phyloP scores from a whole-genome alignment of 1,140 invertebrate species.

The Hyles euphorbiae region DNA sequence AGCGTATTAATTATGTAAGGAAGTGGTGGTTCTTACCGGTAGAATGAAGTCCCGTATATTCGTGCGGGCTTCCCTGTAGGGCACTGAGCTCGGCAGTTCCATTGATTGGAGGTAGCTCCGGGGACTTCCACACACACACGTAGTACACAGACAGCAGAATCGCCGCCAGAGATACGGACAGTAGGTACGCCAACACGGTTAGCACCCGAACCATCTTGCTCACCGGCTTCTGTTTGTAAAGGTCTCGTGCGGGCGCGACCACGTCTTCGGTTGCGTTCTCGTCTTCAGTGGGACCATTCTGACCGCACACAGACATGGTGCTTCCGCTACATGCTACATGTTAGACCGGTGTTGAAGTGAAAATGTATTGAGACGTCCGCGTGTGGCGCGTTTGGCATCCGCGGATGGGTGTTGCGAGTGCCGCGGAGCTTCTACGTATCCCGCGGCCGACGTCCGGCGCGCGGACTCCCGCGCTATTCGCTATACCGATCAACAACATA shows the following conservation, averaged over 20 bases:
- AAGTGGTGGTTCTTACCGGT: too few relatives aligned
- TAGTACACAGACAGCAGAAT: slow-evolving; percentile 93
- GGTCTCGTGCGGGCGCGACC: slow-evolving; percentile 73
- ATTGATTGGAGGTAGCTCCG: slow-evolving; percentile 39
- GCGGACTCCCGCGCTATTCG: slow-evolving; percentile 37
- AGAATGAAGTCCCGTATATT: too few relatives aligned
- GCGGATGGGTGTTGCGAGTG: slow-evolving; percentile 50
- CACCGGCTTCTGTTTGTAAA: slow-evolving; percentile 84
- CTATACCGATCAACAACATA: slow-evolving; percentile 57
- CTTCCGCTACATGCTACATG: slow-evolving; percentile 34
- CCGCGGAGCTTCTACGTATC: slow-evolving; percentile 24
- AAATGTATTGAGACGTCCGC: slow-evolving; percentile 24
- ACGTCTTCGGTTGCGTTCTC: slow-evolving; percentile 48
- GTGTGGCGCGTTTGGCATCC: slow-evolving; percentile 38
- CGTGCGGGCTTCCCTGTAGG: too few relatives aligned
- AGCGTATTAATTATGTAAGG: too few relatives aligned
- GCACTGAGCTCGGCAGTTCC: slow-evolving; percentile 19
- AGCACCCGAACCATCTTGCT: slow-evolving; percentile 91
- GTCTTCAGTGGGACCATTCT: slow-evolving; percentile 42
- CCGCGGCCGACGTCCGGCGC: slow-evolving; percentile 33
- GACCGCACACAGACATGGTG: slow-evolving; percentile 54
- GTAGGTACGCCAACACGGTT: slow-evolving; percentile 95
- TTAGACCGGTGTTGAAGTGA: slow-evolving; percentile 14
- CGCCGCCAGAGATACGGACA: slow-evolving; percentile 95
- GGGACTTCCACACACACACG: slow-evolving; percentile 88